phyloP scores from a whole-genome alignment of 2,888 invertebrate genomes.

The Petrophora chlorosata region DNA sequence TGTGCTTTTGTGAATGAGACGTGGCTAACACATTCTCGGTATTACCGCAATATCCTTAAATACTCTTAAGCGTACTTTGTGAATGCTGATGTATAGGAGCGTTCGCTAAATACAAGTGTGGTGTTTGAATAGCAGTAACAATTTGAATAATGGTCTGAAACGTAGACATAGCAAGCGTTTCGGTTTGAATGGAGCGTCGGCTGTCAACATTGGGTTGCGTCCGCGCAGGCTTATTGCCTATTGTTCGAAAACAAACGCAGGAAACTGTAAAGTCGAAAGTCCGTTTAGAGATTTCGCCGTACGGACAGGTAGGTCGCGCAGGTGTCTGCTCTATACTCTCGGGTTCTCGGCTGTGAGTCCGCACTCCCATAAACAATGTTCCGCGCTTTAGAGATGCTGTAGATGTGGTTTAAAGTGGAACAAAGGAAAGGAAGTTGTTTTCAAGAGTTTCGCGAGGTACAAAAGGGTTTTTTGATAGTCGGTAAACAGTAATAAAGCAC shows the following conservation, averaged over 20 bases:
- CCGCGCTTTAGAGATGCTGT: constrained; percentile 19
- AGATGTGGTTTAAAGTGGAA: constrained; percentile 57
- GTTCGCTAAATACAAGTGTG: constrained; percentile 23
- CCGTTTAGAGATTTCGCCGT: constrained; percentile 73
- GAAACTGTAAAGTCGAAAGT: constrained; percentile 81
- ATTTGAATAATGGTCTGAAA: constrained; percentile 62
- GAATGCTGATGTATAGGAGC: constrained; percentile 17
- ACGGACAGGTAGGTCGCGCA: constrained; percentile 80
- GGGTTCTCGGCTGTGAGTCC: too few relatives aligned
- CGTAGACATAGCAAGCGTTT: constrained; percentile 52
- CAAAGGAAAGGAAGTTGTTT: constrained; percentile 78
- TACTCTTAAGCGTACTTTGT: constrained; percentile 9
- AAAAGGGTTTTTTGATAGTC: constrained; percentile 58
- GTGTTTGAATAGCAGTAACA: constrained; percentile 33
- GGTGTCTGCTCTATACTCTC: constrained; percentile 59
- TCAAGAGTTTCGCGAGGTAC: constrained; percentile 62
- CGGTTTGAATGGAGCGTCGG: constrained; percentile 68
- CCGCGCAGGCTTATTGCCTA: constrained; percentile 69
- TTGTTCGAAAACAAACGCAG: constrained; percentile 80
- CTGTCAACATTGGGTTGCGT: constrained; percentile 59
- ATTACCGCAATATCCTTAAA: constrained; percentile 20
- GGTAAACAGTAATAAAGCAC: constrained; percentile 38
- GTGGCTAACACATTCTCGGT: constrained; percentile 27
- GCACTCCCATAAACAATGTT: constrained; percentile 18
- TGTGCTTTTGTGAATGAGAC: constrained; percentile 27